phyloP scores from a whole-genome alignment of 2,888 invertebrate species.

The Lymantria dispar region DNA sequence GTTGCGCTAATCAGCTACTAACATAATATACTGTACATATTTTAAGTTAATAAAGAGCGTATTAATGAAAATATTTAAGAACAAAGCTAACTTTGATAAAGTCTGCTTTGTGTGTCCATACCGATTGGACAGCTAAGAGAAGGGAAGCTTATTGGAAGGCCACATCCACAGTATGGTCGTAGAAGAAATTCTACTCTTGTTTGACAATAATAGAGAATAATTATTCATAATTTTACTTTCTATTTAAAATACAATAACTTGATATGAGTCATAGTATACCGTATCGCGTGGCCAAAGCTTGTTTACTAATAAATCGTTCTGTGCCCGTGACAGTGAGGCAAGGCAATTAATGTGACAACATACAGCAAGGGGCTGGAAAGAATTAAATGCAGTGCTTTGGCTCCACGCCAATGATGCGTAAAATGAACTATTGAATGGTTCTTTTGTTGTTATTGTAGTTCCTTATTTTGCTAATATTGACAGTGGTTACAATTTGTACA shows the following conservation, averaged over 20 bases:
- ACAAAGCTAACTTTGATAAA: too few relatives aligned
- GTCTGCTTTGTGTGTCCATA: too few relatives aligned
- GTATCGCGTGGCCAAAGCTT: slow-evolving; percentile 28
- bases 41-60: too few relatives aligned
- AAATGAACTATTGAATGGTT: slow-evolving; percentile 60
- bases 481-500: background rate
- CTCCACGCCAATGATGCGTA: slow-evolving; percentile 44
- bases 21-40: too few relatives aligned
- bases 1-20: too few relatives aligned
- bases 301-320: slow-evolving; percentile 41
- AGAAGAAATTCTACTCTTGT: too few relatives aligned
- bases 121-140: too few relatives aligned
- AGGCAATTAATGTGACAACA: slow-evolving; percentile 29
- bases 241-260: slow-evolving; percentile 5
- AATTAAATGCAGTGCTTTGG: slow-evolving; percentile 52
- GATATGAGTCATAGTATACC: slow-evolving; percentile 23
- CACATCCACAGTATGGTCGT: too few relatives aligned
- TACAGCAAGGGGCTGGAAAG: slow-evolving; percentile 26
- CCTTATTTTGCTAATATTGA: slow-evolving; percentile 20
- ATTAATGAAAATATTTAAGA: too few relatives aligned
- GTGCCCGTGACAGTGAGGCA: slow-evolving; percentile 51
- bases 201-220: too few relatives aligned
- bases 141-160: too few relatives aligned
- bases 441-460: slow-evolving; percentile 52
- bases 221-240: background rate